Evolutionary conservation across 35 echinoderm and acorn worm species (phyloP).

Genomic region (Lytechinus variegatus): DNA sequence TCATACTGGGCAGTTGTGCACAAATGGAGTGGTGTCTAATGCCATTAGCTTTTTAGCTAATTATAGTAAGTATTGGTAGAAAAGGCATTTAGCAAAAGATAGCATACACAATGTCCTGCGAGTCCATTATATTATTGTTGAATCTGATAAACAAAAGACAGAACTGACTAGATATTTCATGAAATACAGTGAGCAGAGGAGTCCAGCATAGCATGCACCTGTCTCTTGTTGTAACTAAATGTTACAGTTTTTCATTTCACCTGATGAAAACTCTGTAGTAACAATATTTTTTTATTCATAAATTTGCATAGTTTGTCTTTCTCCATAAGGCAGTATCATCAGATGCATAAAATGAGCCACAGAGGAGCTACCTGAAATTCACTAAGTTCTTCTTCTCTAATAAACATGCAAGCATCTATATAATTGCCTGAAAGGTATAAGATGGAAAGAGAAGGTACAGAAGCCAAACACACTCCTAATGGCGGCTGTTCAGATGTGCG

Average conservation of each 20-base stretch:
- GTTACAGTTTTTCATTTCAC: not conserved
- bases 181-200: not conserved
- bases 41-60: constrained; percentile 6
- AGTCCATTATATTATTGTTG: not conserved
- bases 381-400: too few species aligned
- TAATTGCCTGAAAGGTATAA: not conserved
- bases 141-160: not conserved
- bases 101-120: not conserved
- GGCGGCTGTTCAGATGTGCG: not conserved
- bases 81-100: not conserved
- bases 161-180: not conserved
- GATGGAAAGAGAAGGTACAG: not conserved
- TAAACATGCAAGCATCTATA: not conserved
- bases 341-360: too few species aligned
- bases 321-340: not conserved
- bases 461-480: not conserved
- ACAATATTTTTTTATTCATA: not conserved
- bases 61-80: not conserved
- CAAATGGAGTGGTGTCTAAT: not conserved
- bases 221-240: not conserved
- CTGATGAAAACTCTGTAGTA: not conserved
- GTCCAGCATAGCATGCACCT: not conserved
- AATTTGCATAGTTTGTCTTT: not conserved
- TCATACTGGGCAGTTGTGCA: not conserved
- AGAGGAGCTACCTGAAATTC: too few species aligned